phyloP scores from a whole-genome alignment of 2,113 vertebrate genomes.

The Tragelaphus scriptus region DNA sequence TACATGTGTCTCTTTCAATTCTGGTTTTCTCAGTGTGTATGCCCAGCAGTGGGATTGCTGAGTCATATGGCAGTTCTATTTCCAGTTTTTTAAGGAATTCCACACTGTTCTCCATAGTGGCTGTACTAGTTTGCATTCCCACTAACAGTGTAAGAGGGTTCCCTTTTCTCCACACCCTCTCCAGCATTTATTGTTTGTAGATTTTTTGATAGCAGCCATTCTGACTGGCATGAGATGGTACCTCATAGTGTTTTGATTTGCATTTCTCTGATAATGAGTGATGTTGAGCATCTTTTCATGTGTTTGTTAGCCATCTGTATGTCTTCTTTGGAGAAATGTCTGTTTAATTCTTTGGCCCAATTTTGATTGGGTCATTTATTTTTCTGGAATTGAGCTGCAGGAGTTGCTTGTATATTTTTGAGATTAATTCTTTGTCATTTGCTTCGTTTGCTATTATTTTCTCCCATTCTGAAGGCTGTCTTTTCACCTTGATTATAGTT shows the following conservation, averaged over 20 bases:
- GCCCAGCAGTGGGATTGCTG: not conserved
- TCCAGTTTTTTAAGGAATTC: not conserved
- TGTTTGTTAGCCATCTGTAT: not conserved
- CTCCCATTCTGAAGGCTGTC: not conserved
- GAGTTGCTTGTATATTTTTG: not conserved
- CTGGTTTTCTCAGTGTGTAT: not conserved
- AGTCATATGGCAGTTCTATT: not conserved
- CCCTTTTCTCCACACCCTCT: not conserved
- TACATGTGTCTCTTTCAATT: not conserved
- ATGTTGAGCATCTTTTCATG: not conserved
- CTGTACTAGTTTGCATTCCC: not conserved
- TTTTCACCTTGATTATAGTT: not conserved
- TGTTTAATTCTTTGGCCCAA: not conserved
- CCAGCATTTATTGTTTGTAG: not conserved
- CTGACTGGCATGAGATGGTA: accelerated
- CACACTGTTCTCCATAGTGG: not conserved
- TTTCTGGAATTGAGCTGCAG: not conserved
- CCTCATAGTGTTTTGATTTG: not conserved
- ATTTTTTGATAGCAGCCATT: not conserved
- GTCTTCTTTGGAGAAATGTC: not conserved
- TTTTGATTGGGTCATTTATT: not conserved
- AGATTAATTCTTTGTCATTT: not conserved
- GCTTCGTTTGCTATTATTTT: not conserved
- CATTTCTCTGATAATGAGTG: not conserved
- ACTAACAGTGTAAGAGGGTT: not conserved